A percentile compares a stretch with the other conserved stretches of the same genome.
phyloP scores from a whole-genome alignment of 2,797 vertebrate genomes.

The Lepidocolaptes lacrymiger region DNA sequence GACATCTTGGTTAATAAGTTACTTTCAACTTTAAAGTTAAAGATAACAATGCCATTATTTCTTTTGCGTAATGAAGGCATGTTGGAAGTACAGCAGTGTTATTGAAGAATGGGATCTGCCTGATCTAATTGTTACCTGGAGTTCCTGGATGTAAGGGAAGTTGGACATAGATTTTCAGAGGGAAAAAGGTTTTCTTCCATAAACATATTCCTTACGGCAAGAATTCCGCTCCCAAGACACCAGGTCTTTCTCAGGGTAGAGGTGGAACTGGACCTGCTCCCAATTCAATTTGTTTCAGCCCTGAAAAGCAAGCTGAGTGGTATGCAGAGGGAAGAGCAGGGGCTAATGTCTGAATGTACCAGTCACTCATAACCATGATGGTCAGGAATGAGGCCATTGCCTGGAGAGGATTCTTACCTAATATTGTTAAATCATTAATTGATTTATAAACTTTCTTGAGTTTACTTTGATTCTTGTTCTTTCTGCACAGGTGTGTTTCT shows the following conservation, averaged over 20 bases:
- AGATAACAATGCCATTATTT: background rate
- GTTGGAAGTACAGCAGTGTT: background rate
- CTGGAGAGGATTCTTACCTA: background rate
- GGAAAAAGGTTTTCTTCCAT: background rate
- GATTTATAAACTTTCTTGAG: background rate
- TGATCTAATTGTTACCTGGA: background rate
- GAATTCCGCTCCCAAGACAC: background rate
- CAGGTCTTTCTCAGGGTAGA: background rate
- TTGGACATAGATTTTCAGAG: background rate
- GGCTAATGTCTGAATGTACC: background rate
- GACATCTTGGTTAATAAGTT: background rate
- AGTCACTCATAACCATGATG: background rate
- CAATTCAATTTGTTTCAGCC: background rate
- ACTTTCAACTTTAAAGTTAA: background rate
- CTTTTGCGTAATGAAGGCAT: background rate
- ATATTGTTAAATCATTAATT: background rate
- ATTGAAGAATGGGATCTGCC: background rate
- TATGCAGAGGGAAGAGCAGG: background rate
- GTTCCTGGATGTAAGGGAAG: background rate
- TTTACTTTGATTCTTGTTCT: background rate
- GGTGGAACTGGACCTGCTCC: background rate
- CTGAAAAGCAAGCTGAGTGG: background rate
- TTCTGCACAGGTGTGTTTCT: background rate
- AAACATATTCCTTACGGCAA: background rate
- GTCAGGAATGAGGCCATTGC: background rate